Evolutionary conservation across 1,140 invertebrate genomes (phyloP).

Genomic region (Pseudomyrmex cubaensis): DNA sequence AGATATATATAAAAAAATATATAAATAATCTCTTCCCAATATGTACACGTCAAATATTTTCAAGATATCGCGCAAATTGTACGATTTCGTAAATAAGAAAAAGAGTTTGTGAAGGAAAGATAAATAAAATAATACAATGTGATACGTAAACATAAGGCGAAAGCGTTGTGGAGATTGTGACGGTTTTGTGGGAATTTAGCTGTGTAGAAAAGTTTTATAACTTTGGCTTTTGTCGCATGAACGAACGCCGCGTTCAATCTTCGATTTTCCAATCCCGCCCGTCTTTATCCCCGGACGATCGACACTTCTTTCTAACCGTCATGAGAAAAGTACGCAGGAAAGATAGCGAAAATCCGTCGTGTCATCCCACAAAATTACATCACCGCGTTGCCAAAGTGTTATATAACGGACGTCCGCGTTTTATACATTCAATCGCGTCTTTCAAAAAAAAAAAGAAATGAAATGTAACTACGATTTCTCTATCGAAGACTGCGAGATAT

Average conservation of each 20-base stretch:
- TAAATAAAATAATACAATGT: neutral
- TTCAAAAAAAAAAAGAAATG: neutral
- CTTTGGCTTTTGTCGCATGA: constrained; percentile 1
- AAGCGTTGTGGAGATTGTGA: too few species aligned
- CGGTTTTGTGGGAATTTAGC: neutral
- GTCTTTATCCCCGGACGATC: constrained; percentile 44
- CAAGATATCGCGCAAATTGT: neutral
- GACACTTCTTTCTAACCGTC: constrained; percentile 26
- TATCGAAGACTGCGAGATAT: too few species aligned
- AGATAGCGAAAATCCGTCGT: constrained; percentile 36
- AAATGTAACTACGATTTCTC: neutral
- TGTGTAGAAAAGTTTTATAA: constrained; percentile 19
- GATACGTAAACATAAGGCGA: neutral
- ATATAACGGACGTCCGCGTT: neutral
- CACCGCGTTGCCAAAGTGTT: neutral
- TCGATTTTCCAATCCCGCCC: constrained; percentile 13
- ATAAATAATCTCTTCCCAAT: too few species aligned
- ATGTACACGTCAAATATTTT: neutral
- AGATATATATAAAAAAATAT: neutral
- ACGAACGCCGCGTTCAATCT: constrained; percentile 23
- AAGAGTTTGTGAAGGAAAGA: neutral
- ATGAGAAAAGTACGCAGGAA: constrained; percentile 11
- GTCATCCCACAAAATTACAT: constrained; percentile 30
- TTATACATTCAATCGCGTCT: constrained; percentile 22
- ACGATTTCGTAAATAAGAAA: neutral